phyloP scores from a whole-genome alignment of 2,113 vertebrate genomes.

The Tautogolabrus adspersus region DNA sequence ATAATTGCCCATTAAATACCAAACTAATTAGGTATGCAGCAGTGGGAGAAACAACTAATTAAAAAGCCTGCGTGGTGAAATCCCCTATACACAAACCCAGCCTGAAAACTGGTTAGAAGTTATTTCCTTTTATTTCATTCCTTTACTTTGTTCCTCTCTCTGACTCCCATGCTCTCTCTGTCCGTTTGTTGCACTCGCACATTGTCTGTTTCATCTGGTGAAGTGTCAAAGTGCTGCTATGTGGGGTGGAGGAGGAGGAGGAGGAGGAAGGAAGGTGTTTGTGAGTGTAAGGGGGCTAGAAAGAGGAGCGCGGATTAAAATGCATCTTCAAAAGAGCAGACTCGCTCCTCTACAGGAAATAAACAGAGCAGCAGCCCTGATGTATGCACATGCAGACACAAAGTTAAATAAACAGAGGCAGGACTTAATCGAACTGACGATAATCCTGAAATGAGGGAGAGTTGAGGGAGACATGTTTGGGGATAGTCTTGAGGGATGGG shows the following conservation, averaged over 20 bases:
- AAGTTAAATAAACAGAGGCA: constrained; percentile 50
- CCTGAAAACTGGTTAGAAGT: constrained; percentile 51
- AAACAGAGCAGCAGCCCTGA: constrained; percentile 49
- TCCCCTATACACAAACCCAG: constrained; percentile 55
- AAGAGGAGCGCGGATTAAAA: constrained; percentile 45
- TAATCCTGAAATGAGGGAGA: constrained; percentile 59
- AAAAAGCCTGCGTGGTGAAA: constrained; percentile 65
- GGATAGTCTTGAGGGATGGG: constrained; percentile 30
- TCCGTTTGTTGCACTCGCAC: constrained; percentile 34
- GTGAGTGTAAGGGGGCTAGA: background rate
- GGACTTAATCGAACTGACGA: constrained; percentile 60
- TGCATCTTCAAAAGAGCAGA: constrained; percentile 75
- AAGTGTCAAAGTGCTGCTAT: constrained; percentile 39
- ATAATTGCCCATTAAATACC: constrained; percentile 75
- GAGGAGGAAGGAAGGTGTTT: background rate
- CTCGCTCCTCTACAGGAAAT: constrained; percentile 44
- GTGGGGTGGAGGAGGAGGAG: constrained; percentile 37
- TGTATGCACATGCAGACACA: constrained; percentile 25
- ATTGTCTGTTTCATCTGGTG: constrained; percentile 30
- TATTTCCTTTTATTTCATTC: constrained; percentile 26
- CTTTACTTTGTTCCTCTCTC: constrained; percentile 39
- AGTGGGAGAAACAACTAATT: constrained; percentile 75
- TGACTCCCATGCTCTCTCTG: constrained; percentile 21
- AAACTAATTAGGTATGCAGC: constrained; percentile 74
- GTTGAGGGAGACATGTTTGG: constrained; percentile 6